Conservation (phyloP, 2,888 invertebrate species). For the Chirona hameri region DNA sequence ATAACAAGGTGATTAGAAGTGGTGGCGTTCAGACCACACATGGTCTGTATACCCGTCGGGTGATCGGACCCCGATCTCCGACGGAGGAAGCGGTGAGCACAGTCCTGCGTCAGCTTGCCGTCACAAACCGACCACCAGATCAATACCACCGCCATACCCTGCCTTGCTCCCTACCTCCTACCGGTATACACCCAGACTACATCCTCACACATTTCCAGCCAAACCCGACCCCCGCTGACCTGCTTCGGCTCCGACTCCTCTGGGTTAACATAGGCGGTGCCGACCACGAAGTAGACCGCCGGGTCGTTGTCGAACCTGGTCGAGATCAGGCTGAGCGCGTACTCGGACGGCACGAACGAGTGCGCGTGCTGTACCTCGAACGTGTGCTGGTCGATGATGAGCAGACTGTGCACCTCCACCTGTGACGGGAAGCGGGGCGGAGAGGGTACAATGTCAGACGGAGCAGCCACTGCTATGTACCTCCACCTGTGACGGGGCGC, state of each 20-base stretch:
- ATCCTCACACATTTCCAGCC: neutral
- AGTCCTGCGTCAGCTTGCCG: no score
- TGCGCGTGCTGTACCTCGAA: constrained; percentile 96
- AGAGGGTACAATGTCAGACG: neutral
- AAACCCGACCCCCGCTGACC: constrained; percentile 46
- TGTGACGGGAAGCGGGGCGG: constrained; percentile 56
- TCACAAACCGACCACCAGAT: no score
- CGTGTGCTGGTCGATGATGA: constrained; percentile 92
- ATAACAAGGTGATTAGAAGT: no score
- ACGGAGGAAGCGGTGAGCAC: no score
- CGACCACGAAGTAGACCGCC: constrained; percentile 87
- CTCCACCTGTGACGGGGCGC: constrained; percentile 68
- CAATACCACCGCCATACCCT: no score
- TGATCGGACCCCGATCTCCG: no score
- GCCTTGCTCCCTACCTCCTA: no score
- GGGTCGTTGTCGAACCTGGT: constrained; percentile 87
- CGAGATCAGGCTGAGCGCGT: constrained; percentile 84
- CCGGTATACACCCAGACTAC: no score
- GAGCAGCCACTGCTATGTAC: constrained; percentile 74
- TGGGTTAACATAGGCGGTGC: constrained; percentile 88
- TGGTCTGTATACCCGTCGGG: no score
- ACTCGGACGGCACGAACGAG: constrained; percentile 85
- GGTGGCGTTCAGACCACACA: no score
- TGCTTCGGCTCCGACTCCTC: constrained; percentile 95
- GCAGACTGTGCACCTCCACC: constrained; percentile 81